Evolutionary conservation across 1,140 invertebrate species (phyloP), one percentile per base, ranked within the genome.

Genomic region (Magallana angulata): DNA sequence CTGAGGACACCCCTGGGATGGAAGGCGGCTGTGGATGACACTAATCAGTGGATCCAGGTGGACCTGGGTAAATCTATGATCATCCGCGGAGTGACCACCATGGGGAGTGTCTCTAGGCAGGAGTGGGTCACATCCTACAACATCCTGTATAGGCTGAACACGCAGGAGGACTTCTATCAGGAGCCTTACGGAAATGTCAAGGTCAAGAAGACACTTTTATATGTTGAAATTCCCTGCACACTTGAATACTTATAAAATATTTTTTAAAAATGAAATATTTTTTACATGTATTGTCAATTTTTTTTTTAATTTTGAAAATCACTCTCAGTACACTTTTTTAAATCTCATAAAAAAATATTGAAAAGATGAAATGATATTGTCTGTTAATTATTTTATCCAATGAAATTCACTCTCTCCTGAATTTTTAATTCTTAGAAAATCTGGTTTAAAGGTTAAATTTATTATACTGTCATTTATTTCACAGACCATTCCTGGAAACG

Each of bases 81-180:
- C 6, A 89, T 93, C 11, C 87, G 91, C 36, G 92, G 92, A 16
- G 82, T 93, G 6, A 91, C 90, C 0, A 89, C 89, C 0, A 87
- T 85, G 60, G 92, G 92, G 57, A 93, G 91, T 56, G 89, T 91
- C 4, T 68, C 84, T 57, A 91, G 88, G 9, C 88, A 86, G 18
- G 91, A 93, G 80, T 93, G 90, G 89, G 91, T 92, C 9, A 90
- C 89, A 6, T n/a, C 36, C 11, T 93, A 89, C 62, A 88, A 90
- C 64, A 36, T 93, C 12, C 57, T 81, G 1, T 93, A 90, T 88
- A 11, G 82, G 9, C 57, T 87, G 12, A 64, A 82, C 0, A 60
- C 85, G 1, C 76, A 87, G 1, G 82, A 82, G 11, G 18, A 82
- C 16, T 89, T 87, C 57, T 93, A 93, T 86, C 89, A 91, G 68